Percentiles rank a stretch among this genome's conserved stretches.
These are phyloP conservation scores for Paramacrobiotus metropolitanus DNA, from an alignment of 1,140 invertebrate species.

Conservation along the genomic window DNA sequence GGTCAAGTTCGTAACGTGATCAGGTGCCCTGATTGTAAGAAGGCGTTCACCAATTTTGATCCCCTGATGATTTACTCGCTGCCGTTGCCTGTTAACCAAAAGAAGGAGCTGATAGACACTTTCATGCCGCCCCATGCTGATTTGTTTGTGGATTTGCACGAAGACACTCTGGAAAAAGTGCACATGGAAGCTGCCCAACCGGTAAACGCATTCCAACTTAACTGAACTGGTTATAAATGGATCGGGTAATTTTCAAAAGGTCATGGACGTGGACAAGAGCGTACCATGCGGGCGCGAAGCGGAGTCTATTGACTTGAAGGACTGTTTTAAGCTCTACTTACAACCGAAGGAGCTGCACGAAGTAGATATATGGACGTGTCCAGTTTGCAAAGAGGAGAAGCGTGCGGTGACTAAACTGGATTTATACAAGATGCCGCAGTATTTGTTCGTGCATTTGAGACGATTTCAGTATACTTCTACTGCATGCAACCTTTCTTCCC, in stretches of 20 bases:
- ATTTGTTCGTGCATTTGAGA: conserved; percentile 29
- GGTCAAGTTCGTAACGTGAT: conserved; percentile 39
- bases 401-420: conserved; percentile 31
- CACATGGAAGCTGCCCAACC: too few relatives aligned
- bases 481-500: conserved; percentile 23
- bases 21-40: conserved; percentile 34
- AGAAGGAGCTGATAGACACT: conserved; percentile 16
- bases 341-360: conserved; percentile 16
- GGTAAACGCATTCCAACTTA: too few relatives aligned
- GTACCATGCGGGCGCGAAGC: too few relatives aligned
- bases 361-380: conserved; percentile 24
- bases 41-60: conserved; percentile 36
- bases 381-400: conserved; percentile 26
- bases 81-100: conserved; percentile 32
- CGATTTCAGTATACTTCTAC: conserved; percentile 29
- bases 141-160: too few relatives aligned
- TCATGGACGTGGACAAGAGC: too few relatives aligned
- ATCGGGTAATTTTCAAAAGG: too few relatives aligned
- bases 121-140: too few relatives aligned
- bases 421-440: conserved; percentile 27
- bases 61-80: conserved; percentile 37
- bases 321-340: conserved; percentile 18
- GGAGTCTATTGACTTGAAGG: conserved; percentile 12
- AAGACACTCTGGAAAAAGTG: too few relatives aligned
- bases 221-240: too few relatives aligned